These are phyloP conservation scores for Propithecus deckenii DNA, from an alignment of 2,797 vertebrate species.

Conservation along the genomic window DNA sequence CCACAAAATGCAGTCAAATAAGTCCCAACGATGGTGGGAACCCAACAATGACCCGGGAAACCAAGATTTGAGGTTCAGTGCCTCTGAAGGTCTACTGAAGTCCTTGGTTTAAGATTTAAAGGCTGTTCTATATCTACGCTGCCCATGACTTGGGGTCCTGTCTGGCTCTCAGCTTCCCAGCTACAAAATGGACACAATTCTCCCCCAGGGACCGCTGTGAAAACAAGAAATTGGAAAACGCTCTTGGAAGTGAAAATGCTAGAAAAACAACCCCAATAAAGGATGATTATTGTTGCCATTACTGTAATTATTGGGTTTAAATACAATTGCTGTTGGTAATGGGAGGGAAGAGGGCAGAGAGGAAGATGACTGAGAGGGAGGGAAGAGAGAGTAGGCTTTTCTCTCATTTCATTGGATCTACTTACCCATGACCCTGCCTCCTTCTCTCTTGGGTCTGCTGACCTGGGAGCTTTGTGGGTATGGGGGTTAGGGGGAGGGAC, in stretches of 20 bases:
- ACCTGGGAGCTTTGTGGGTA: background rate
- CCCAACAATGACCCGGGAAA: background rate
- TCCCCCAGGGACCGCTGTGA: background rate
- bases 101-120: background rate
- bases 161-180: background rate
- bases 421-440: background rate
- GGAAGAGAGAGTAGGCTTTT: background rate
- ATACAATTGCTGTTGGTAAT: constrained; percentile 58
- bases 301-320: constrained; percentile 69
- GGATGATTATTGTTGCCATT: constrained; percentile 59
- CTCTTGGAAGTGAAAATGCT: constrained; percentile 54
- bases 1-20: background rate
- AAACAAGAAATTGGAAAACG: constrained; percentile 51
- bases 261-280: constrained; percentile 69
- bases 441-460: constrained; percentile 3
- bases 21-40: background rate
- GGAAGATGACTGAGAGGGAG: background rate
- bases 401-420: background rate
- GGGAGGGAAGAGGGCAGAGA: background rate
- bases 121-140: background rate
- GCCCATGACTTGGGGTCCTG: background rate
- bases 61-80: background rate
- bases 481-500: background rate
- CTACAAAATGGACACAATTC: constrained; percentile 48
- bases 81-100: background rate